Base-by-base conservation (phyloP, 2,888 invertebrate genomes). In the Leucoptera coffeella region DNA sequence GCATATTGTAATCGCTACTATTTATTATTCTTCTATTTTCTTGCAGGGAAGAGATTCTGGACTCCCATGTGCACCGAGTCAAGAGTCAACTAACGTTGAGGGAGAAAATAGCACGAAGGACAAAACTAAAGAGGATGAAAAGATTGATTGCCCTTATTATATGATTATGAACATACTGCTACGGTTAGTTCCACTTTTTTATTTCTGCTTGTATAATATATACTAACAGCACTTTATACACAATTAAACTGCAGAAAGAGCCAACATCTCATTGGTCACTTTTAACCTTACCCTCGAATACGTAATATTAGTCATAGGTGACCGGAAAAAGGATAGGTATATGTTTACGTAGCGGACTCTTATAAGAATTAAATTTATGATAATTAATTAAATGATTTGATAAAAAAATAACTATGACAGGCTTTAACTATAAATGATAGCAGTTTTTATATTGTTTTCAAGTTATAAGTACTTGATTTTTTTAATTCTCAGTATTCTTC, bases 161-260 rank as follows among this genome's bases (percentile, higher is more conserved):
- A 71, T 87, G 40, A 74, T 85, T 22, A 81, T 88, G 81, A 82
- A 83, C 43, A 78, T 82, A 30, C 61, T 77, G 33, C 57, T 77
- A 4, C 73, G 77, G 78, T 77, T 48, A 31, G 29, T 29, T 22
- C n/a, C n/a, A n/a, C n/a, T n/a, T n/a, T n/a, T n/a, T n/a, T n/a
- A n/a, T n/a, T n/a, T n/a, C n/a, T n/a, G n/a, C n/a, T n/a, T n/a
- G n/a, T n/a, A n/a, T n/a, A n/a, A n/a, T n/a, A n/a, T n/a, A n/a
- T n/a, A n/a, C n/a, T n/a, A n/a, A n/a, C n/a, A n/a, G n/a, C n/a
- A n/a, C n/a, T n/a, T n/a, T n/a, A n/a, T n/a, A n/a, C n/a, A n/a
- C n/a, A n/a, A n/a, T n/a, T n/a, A n/a, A n/a, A n/a, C n/a, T n/a
- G n/a, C n/a, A n/a, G n/a, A n/a, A n/a, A n/a, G n/a, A n/a, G n/a